Conservation (phyloP, 2,113 vertebrate species). For the Dasypus novemcinctus region DNA sequence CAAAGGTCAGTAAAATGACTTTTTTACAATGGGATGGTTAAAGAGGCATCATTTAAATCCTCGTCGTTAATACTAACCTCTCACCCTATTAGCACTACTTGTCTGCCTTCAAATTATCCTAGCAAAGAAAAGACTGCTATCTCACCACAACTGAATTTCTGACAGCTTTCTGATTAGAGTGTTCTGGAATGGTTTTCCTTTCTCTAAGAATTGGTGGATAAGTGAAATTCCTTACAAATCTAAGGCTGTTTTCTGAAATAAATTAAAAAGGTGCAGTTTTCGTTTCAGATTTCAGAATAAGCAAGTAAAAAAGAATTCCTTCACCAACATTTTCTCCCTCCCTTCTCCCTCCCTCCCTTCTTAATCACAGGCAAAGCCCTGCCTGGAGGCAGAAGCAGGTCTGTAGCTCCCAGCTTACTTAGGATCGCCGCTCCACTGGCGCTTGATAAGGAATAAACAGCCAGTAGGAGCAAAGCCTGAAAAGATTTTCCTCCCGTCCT, state of each 20-base stretch:
- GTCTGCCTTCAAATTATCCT: slow-evolving; percentile 1
- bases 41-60: background rate
- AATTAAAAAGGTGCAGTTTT: background rate
- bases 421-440: background rate
- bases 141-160: background rate
- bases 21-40: background rate
- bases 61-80: background rate
- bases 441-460: slow-evolving; percentile 57
- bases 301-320: slow-evolving; percentile 18
- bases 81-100: background rate
- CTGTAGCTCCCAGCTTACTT: background rate
- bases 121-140: background rate
- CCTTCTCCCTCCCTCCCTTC: slow-evolving; percentile 24
- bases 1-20: background rate
- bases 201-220: background rate
- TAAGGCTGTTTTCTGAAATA: background rate
- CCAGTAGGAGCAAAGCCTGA: background rate
- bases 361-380: background rate
- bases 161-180: background rate
- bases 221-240: background rate
- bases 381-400: slow-evolving; percentile 36
- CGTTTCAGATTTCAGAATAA: slow-evolving; percentile 54
- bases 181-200: background rate
- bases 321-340: background rate
- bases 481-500: slow-evolving; percentile 34